phyloP scores from a whole-genome alignment of 1,140 invertebrate species.

The Temnothorax longispinosus region DNA sequence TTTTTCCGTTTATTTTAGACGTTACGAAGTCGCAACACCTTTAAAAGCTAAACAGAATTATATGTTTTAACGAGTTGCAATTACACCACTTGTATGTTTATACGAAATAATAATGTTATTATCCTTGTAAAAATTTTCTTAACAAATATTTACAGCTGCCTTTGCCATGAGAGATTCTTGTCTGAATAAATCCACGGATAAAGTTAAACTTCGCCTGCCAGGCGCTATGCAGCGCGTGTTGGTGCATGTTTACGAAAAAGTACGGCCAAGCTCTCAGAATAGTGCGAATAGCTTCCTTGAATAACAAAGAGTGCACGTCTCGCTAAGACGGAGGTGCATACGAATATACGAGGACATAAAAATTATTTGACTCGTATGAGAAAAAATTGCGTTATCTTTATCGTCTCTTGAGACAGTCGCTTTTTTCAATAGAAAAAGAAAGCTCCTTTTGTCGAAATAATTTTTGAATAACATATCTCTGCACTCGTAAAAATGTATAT shows the following conservation, averaged over 20 bases:
- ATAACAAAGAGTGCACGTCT: conserved; percentile 58
- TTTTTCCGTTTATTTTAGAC: neutral
- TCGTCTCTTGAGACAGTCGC: neutral
- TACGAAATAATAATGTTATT: neutral
- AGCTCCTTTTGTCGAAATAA: neutral
- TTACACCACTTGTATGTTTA: neutral
- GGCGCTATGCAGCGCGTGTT: conserved; percentile 37
- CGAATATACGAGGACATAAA: conserved; percentile 39
- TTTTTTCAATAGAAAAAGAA: neutral
- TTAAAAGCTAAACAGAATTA: neutral
- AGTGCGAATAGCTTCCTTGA: conserved; percentile 60
- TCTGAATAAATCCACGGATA: conserved; percentile 51
- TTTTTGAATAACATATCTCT: neutral
- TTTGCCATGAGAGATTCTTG: conserved; percentile 48
- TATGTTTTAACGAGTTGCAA: neutral
- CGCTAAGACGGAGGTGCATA: conserved; percentile 48
- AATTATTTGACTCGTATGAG: conserved; percentile 37
- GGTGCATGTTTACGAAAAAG: conserved; percentile 59
- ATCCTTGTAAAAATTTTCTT: conserved; percentile 20
- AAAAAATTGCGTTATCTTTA: conserved; percentile 29
- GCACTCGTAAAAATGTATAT: neutral
- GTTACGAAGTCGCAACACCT: neutral
- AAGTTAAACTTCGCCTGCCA: conserved; percentile 51
- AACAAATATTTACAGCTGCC: conserved; percentile 49
- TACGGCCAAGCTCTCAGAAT: conserved; percentile 52